Evolutionary conservation across 2,797 vertebrate species (phyloP).

Genomic region (Hylomyscus alleni): DNA sequence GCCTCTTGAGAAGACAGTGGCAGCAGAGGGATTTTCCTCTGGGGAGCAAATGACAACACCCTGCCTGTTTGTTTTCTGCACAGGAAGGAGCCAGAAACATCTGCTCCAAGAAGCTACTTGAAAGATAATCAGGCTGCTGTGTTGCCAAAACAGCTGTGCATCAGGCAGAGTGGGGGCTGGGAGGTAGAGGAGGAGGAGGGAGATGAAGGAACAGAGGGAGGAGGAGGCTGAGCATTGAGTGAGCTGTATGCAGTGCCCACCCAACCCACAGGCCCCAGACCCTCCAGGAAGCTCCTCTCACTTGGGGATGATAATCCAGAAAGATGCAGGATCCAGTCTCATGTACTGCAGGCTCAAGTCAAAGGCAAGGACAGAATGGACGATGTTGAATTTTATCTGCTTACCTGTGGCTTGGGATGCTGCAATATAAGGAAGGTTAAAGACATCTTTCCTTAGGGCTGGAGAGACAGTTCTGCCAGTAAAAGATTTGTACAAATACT

Average conservation of each 20-base stretch:
- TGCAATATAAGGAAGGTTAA: not conserved
- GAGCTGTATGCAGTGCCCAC: not conserved
- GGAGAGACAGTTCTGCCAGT: not conserved
- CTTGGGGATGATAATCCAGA: not conserved
- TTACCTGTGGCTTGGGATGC: not conserved
- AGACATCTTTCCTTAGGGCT: not conserved
- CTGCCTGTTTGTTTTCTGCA: constrained; percentile 78
- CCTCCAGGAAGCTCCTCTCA: not conserved
- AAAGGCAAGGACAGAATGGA: not conserved
- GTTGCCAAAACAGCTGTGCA: constrained; percentile 84
- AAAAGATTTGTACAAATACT: not conserved
- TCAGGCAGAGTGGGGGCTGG: constrained; percentile 58
- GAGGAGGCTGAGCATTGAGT: not conserved
- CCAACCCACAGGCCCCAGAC: not conserved
- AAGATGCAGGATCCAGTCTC: not conserved
- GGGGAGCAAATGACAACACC: constrained; percentile 73
- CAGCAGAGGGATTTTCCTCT: constrained; percentile 70
- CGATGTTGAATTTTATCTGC: not conserved
- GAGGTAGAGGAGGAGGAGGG: not conserved
- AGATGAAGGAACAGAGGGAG: too few species aligned
- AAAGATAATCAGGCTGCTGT: constrained; percentile 82
- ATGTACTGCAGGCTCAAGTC: not conserved
- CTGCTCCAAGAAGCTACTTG: constrained; percentile 84
- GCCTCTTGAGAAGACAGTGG: constrained; percentile 62
- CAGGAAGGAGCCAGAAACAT: constrained; percentile 77